Evolutionary conservation across 2,113 vertebrate species (phyloP).

Genomic region (Cricetomys ansorgei): DNA sequence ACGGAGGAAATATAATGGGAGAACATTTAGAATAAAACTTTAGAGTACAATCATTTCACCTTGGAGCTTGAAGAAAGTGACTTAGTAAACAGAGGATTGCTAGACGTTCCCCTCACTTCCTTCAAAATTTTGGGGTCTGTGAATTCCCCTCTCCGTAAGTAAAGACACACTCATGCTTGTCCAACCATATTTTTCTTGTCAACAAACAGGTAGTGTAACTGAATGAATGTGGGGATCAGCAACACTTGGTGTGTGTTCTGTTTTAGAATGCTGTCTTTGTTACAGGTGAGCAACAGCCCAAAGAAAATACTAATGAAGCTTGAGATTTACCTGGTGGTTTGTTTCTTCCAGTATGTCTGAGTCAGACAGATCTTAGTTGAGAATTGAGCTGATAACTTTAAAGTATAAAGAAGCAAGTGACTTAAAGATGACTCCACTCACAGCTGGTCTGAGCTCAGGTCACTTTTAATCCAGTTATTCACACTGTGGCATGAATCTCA

Average conservation of each 20-base stretch:
- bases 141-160: neutral
- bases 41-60: neutral
- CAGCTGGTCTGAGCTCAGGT: neutral
- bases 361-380: neutral
- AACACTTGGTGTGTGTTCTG: neutral
- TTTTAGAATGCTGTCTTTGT: neutral
- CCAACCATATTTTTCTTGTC: neutral
- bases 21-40: constrained; percentile 15
- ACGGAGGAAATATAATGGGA: neutral
- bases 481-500: neutral
- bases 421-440: neutral
- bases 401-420: neutral
- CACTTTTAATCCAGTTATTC: neutral
- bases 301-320: constrained; percentile 25
- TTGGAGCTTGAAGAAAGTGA: neutral
- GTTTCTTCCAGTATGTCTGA: constrained; percentile 16
- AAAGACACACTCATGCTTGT: neutral
- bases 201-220: neutral
- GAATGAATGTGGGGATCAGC: neutral
- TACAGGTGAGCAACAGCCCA: neutral
- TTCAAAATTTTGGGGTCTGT: neutral
- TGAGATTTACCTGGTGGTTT: neutral
- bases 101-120: neutral
- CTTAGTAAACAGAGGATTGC: neutral
- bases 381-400: neutral